Percentiles rank a stretch among this genome's conserved stretches.
Conservation (phyloP, 2,888 invertebrate species). For the Apamea sordens region DNA sequence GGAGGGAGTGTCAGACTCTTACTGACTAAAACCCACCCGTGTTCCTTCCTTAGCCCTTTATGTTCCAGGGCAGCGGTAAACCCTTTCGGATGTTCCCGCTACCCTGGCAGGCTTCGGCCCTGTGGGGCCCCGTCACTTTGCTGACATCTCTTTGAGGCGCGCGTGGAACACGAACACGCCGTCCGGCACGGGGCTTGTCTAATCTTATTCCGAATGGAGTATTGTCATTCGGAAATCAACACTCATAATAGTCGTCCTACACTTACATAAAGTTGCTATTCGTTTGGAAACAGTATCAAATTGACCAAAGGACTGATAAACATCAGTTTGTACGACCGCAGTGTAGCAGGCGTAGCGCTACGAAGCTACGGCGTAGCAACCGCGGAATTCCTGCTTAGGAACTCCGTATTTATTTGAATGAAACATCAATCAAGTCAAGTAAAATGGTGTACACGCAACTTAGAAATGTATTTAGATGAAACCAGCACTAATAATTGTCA, state of each 20-base stretch:
- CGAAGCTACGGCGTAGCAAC: conserved; percentile 11
- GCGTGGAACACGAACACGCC: too few relatives aligned
- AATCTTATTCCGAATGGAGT: too few relatives aligned
- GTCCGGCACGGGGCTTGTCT: too few relatives aligned
- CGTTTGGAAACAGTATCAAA: background rate
- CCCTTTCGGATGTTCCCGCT: too few relatives aligned
- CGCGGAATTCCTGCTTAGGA: background rate
- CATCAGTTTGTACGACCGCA: background rate
- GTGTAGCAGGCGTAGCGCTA: conserved; percentile 7
- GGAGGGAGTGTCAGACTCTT: too few relatives aligned
- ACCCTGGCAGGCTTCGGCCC: too few relatives aligned
- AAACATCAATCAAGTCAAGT: background rate
- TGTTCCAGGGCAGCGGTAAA: too few relatives aligned
- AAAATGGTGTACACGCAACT: too few relatives aligned
- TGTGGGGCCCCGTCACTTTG: too few relatives aligned
- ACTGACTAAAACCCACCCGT: too few relatives aligned
- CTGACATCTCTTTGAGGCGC: too few relatives aligned
- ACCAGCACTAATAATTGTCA: background rate
- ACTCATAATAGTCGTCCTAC: background rate
- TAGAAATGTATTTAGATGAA: background rate
- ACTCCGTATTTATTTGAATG: background rate
- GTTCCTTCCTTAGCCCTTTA: too few relatives aligned
- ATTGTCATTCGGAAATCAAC: background rate
- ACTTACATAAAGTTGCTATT: background rate
- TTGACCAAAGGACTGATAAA: background rate